Percentiles rank a stretch among this genome's conserved stretches.
These are phyloP conservation scores for Balaeniceps rex DNA, from an alignment of 2,113 vertebrate genomes.

Conservation along the genomic window DNA sequence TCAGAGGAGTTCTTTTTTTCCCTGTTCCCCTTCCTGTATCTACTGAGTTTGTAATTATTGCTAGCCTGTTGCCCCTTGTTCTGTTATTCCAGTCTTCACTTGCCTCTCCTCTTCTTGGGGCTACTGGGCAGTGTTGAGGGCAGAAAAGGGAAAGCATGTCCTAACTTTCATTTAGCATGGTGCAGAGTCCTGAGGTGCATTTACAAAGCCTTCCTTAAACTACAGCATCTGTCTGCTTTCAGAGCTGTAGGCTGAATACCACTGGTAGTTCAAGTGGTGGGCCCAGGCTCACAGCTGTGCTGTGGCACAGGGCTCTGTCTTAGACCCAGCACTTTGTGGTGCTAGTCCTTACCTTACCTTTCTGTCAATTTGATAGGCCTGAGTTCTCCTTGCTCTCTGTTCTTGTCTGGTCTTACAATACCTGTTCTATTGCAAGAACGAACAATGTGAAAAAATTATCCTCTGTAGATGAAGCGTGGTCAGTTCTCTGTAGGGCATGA, in stretches of 20 bases:
- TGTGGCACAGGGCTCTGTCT: background rate
- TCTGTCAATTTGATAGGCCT: background rate
- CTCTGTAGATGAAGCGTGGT: background rate
- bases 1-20: background rate
- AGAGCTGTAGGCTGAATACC: too few species aligned
- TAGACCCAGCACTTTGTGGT: background rate
- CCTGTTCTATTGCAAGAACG: background rate
- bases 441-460: background rate
- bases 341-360: background rate
- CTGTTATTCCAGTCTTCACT: background rate
- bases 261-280: background rate
- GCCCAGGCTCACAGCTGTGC: background rate
- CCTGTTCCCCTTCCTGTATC: background rate
- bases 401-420: background rate
- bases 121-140: background rate
- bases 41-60: background rate
- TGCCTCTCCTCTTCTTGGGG: background rate
- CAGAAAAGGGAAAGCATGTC: background rate
- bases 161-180: background rate
- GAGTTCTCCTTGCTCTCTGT: background rate
- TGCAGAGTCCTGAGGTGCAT: background rate
- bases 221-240: background rate
- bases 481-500: background rate
- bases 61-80: background rate
- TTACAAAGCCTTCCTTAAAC: background rate